Evolutionary conservation across 37 sponge, comb jelly and placozoan genomes (phyloP).

Genomic region (Tethya wilhelma): DNA sequence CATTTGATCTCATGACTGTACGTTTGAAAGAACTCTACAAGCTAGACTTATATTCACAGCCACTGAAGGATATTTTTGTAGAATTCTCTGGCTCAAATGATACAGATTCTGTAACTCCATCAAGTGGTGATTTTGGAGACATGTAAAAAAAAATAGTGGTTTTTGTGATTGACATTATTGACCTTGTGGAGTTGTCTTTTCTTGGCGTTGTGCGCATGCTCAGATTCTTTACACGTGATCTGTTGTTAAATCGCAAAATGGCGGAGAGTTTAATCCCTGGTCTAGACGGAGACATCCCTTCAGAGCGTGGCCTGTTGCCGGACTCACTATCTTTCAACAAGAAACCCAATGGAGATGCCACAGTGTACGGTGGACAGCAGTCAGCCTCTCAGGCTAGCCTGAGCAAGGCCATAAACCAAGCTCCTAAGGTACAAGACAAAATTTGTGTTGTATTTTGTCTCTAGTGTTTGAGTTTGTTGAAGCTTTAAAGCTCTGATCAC

Average conservation of each 20-base stretch:
- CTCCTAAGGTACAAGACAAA: not conserved
- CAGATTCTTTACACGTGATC: constrained; percentile 9
- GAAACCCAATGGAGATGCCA: not conserved
- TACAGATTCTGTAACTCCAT: too few relatives aligned
- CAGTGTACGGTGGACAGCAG: constrained; percentile 10
- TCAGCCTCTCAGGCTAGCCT: not conserved
- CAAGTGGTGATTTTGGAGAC: too few relatives aligned
- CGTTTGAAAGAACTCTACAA: constrained; percentile 31
- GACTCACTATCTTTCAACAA: not conserved
- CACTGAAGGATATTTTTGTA: constrained; percentile 28
- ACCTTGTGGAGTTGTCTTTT: not conserved
- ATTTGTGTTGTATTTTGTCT: too few relatives aligned
- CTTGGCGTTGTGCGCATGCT: constrained; percentile 6
- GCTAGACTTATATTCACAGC: constrained; percentile 6
- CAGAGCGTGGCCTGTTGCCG: constrained; percentile 9
- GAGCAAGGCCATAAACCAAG: not conserved
- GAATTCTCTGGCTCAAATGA: not conserved
- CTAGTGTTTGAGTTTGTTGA: too few relatives aligned
- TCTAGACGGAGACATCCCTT: constrained; percentile 28
- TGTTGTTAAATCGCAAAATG: constrained; percentile 23
- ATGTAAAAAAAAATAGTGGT: not conserved
- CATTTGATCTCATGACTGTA: constrained; percentile 75
- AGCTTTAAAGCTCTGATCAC: too few relatives aligned
- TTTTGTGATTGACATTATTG: not conserved
- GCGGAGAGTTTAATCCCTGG: constrained; percentile 49